Percentiles rank a stretch among this genome's conserved stretches.
These are phyloP conservation scores for Hymenochirus boettgeri DNA, from an alignment of 2,113 vertebrate genomes.

Conservation along the genomic window DNA sequence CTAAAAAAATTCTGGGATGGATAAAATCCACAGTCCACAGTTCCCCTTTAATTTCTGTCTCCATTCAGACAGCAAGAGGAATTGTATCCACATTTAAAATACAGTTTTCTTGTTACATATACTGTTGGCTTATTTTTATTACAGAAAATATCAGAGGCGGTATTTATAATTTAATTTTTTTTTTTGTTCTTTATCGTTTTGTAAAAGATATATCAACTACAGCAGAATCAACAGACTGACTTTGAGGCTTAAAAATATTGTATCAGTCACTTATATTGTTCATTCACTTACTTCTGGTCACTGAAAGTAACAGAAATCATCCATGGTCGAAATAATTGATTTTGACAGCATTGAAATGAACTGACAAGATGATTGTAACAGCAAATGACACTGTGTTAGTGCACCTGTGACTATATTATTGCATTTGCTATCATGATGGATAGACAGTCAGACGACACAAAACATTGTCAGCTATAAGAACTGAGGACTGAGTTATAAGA, in stretches of 20 bases:
- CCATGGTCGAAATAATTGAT: conserved; percentile 46
- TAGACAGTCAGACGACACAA: background rate
- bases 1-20: no score
- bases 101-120: no score
- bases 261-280: conserved; percentile 41
- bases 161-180: background rate
- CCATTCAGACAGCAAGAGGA: no score
- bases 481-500: no score
- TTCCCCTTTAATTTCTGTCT: no score
- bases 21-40: no score
- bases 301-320: conserved; percentile 36
- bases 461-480: no score
- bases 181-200: conserved; percentile 3
- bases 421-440: background rate
- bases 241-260: conserved; percentile 38
- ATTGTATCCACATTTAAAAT: no score
- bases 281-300: conserved; percentile 45
- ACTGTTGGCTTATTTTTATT: no score
- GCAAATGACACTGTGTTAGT: conserved; percentile 40
- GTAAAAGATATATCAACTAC: conserved; percentile 30
- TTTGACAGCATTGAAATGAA: conserved; percentile 51
- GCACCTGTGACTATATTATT: conserved; percentile 25
- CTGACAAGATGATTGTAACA: conserved; percentile 39
- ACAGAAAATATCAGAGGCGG: no score
- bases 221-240: conserved; percentile 24